phyloP scores from a whole-genome alignment of 2,888 invertebrate genomes.

The Mylabris sibirica region DNA sequence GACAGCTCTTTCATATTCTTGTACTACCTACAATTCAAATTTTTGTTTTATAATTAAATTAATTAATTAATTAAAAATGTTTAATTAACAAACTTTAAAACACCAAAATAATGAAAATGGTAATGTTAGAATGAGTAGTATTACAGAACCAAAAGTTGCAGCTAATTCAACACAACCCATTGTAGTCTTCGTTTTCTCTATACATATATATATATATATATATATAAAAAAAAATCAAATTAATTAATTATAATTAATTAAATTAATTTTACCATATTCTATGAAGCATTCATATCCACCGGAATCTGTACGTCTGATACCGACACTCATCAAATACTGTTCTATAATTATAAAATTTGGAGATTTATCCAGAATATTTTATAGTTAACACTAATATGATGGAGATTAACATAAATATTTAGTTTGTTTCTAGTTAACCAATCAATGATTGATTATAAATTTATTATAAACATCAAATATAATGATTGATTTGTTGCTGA shows the following conservation, averaged over 20 bases:
- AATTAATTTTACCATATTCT: slow-evolving; percentile 66
- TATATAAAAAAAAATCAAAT: too few relatives aligned
- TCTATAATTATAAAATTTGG: neutral
- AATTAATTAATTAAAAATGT: slow-evolving; percentile 4
- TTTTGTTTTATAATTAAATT: neutral
- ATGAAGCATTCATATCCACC: slow-evolving; percentile 75
- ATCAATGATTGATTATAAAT: too few relatives aligned
- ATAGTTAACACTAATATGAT: neutral
- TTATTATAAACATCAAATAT: too few relatives aligned
- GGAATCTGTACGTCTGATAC: slow-evolving; percentile 71
- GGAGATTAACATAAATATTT: neutral
- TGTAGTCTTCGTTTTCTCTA: slow-evolving; percentile 72
- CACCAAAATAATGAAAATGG: slow-evolving; percentile 86
- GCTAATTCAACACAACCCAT: slow-evolving; percentile 75
- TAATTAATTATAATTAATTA: neutral
- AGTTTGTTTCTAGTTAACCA: neutral
- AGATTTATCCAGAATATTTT: neutral
- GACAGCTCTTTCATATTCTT: slow-evolving; percentile 87
- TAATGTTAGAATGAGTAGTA: slow-evolving; percentile 78
- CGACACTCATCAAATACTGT: slow-evolving; percentile 65
- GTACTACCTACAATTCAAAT: slow-evolving; percentile 70
- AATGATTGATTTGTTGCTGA: neutral
- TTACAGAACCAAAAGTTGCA: slow-evolving; percentile 74
- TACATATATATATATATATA: too few relatives aligned
- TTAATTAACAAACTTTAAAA: slow-evolving; percentile 71